A percentile compares a stretch with the other conserved stretches of the same genome.
Evolutionary conservation across 2,113 vertebrate genomes (phyloP).

Genomic region (Alligator sinensis): DNA sequence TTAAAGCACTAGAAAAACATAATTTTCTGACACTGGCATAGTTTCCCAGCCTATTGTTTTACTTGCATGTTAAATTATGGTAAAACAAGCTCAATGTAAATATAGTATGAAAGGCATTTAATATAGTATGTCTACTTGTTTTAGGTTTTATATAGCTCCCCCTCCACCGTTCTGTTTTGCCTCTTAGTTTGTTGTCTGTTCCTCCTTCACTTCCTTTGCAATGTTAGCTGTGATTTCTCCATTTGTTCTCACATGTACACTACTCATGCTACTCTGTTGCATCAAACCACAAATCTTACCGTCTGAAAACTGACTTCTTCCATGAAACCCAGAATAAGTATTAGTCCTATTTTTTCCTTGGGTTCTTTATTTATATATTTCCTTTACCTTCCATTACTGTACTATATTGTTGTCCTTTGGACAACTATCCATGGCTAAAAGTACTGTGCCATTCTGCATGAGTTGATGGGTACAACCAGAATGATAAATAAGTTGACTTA

Average conservation of each 20-base stretch:
- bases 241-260: not conserved
- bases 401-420: not conserved
- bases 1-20: not conserved
- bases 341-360: not conserved
- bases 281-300: not conserved
- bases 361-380: not conserved
- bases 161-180: not conserved
- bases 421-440: not conserved
- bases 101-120: not conserved
- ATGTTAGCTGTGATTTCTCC: no score
- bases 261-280: not conserved
- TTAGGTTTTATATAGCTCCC: not conserved
- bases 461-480: not conserved
- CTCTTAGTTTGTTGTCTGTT: not conserved
- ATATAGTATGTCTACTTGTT: not conserved
- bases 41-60: not conserved
- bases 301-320: not conserved
- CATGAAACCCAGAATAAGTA: not conserved
- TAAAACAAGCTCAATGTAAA: not conserved
- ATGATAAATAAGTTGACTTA: not conserved
- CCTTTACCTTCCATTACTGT: not conserved
- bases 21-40: not conserved
- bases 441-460: not conserved
- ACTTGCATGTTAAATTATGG: not conserved
- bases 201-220: not conserved